phyloP scores from a whole-genome alignment of 1,140 invertebrate species.

The Pseudobourletiella spinata region DNA sequence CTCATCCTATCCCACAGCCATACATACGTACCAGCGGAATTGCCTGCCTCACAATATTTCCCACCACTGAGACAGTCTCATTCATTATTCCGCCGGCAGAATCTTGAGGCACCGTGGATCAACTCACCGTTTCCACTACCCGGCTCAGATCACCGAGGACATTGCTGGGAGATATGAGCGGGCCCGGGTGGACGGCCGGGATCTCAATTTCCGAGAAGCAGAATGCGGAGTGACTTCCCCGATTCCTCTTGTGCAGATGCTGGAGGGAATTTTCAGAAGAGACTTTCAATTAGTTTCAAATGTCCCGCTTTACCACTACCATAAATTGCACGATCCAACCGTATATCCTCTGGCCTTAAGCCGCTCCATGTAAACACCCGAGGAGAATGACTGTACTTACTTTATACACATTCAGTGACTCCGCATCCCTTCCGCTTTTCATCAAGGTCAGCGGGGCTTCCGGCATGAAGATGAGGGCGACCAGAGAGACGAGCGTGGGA shows the following conservation, averaged over 20 bases:
- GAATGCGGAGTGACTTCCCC: conserved; percentile 26
- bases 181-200: conserved; percentile 21
- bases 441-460: conserved; percentile 34
- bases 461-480: conserved; percentile 33
- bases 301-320: no score
- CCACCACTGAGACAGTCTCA: no score
- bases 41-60: no score
- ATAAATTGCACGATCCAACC: no score
- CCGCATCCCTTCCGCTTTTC: conserved; percentile 34
- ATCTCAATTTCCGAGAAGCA: conserved; percentile 36
- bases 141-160: conserved; percentile 33
- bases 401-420: conserved; percentile 33
- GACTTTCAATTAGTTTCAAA: no score
- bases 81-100: no score
- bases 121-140: conserved; percentile 31
- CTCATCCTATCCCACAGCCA: background rate
- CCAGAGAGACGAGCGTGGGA: conserved; percentile 25
- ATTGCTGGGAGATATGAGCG: conserved; percentile 21
- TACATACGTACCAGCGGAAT: no score
- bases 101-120: no score
- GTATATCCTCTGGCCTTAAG: no score
- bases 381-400: conserved; percentile 6
- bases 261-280: no score
- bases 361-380: no score
- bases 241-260: conserved; percentile 29